phyloP scores from a whole-genome alignment of 2,888 invertebrate species.

The Nephrotoma guestfalica region DNA sequence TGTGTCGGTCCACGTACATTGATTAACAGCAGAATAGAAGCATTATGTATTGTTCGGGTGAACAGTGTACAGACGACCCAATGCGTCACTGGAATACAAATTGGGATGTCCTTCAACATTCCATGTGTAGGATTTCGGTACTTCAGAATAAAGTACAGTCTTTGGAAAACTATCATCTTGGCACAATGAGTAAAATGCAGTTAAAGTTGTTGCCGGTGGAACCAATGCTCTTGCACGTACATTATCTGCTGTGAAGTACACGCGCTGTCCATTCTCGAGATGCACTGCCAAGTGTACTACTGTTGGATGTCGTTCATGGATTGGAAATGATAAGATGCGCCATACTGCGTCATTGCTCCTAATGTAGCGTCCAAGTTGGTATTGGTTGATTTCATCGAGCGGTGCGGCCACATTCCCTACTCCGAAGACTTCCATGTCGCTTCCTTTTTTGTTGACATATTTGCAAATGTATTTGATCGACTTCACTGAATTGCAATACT shows the following conservation, averaged over 20 bases:
- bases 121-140: too few relatives aligned
- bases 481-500: too few relatives aligned
- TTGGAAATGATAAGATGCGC: neutral
- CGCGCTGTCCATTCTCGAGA: neutral
- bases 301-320: neutral
- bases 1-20: too few relatives aligned
- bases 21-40: too few relatives aligned
- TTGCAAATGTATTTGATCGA: too few relatives aligned
- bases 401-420: neutral
- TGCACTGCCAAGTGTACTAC: neutral
- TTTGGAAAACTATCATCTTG: neutral
- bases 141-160: too few relatives aligned
- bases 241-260: neutral
- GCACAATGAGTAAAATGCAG: neutral
- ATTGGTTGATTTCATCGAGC: neutral
- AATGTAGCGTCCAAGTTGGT: neutral
- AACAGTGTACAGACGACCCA: too few relatives aligned
- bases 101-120: too few relatives aligned
- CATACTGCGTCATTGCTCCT: neutral
- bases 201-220: neutral
- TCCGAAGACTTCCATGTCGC: too few relatives aligned
- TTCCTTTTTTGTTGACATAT: too few relatives aligned
- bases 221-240: neutral
- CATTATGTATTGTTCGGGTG: too few relatives aligned
- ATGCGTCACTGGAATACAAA: too few relatives aligned